Evolutionary conservation across 2,888 invertebrate genomes (phyloP).

Genomic region (Baccha elongata): DNA sequence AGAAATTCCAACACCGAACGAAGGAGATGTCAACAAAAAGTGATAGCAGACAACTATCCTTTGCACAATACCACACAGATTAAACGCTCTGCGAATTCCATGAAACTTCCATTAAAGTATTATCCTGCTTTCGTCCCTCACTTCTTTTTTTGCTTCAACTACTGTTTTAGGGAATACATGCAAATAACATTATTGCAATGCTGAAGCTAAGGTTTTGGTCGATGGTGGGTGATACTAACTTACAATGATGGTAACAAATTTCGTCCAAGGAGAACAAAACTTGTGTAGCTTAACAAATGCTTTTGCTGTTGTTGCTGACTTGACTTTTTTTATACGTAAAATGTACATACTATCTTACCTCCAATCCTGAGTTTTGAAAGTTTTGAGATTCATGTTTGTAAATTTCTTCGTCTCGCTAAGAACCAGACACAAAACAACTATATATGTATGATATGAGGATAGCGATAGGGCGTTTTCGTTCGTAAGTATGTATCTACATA

Average conservation of each 20-base stretch:
- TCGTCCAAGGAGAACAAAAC: conserved; percentile 60
- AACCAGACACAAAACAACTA: conserved; percentile 55
- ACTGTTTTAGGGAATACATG: conserved; percentile 45
- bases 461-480: conserved; percentile 1
- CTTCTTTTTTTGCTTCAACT: neutral
- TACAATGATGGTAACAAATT: conserved; percentile 51
- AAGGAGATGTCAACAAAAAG: conserved; percentile 25
- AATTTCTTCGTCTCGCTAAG: conserved; percentile 49
- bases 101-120: conserved; percentile 70
- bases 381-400: conserved; percentile 61
- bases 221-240: conserved; percentile 45
- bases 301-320: conserved; percentile 58
- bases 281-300: conserved; percentile 67
- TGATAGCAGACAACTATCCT: conserved; percentile 48
- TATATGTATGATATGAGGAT: conserved; percentile 7
- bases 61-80: conserved; percentile 67
- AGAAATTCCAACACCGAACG: conserved; percentile 10
- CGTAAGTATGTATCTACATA: conserved; percentile 24
- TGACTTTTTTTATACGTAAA: conserved; percentile 39
- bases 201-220: conserved; percentile 62
- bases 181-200: conserved; percentile 69
- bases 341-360: no score
- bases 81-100: conserved; percentile 64
- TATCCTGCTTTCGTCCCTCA: conserved; percentile 39
- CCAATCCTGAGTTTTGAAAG: conserved; percentile 52